phyloP scores from a whole-genome alignment of 2,797 vertebrate genomes.

The Percopsis omiscomaycus region DNA sequence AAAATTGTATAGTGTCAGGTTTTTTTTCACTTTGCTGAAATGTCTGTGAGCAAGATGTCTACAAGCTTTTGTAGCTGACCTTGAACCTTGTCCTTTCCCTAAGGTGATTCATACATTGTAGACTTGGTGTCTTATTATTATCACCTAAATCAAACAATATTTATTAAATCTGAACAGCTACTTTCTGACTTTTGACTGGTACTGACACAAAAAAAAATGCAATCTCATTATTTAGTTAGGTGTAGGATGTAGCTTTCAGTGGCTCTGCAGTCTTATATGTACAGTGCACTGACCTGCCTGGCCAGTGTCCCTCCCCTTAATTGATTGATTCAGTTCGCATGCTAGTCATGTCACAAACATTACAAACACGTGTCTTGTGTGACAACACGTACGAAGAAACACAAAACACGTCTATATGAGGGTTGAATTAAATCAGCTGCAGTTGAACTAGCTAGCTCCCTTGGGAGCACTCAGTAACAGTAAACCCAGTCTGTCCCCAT shows the following conservation, averaged over 20 bases:
- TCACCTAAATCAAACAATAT: neutral
- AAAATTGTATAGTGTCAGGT: too few relatives aligned
- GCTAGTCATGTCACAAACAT: conserved; percentile 40
- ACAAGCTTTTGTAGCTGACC: conserved; percentile 15
- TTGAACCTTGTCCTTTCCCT: conserved; percentile 12
- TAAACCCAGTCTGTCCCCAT: conserved; percentile 10
- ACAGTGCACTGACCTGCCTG: conserved; percentile 6
- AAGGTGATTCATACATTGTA: neutral
- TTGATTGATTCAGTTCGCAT: conserved; percentile 34
- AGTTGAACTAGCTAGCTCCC: conserved; percentile 10
- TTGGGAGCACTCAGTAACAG: conserved; percentile 1
- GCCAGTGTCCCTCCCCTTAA: neutral
- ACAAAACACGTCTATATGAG: conserved; percentile 21
- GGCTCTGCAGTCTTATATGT: conserved; percentile 20
- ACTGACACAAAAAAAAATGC: too few relatives aligned
- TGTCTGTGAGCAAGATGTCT: neutral
- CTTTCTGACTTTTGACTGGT: too few relatives aligned
- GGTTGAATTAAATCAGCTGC: conserved; percentile 1
- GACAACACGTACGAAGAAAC: conserved; percentile 24
- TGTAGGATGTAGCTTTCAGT: neutral
- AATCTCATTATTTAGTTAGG: too few relatives aligned
- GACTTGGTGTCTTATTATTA: neutral
- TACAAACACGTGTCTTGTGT: conserved; percentile 23
- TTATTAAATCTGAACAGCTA: too few relatives aligned
- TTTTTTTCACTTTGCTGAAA: neutral